Percentiles rank a stretch among this genome's conserved stretches.
Evolutionary conservation across 2,797 vertebrate species (phyloP).

Genomic region (Lepus townsendii): DNA sequence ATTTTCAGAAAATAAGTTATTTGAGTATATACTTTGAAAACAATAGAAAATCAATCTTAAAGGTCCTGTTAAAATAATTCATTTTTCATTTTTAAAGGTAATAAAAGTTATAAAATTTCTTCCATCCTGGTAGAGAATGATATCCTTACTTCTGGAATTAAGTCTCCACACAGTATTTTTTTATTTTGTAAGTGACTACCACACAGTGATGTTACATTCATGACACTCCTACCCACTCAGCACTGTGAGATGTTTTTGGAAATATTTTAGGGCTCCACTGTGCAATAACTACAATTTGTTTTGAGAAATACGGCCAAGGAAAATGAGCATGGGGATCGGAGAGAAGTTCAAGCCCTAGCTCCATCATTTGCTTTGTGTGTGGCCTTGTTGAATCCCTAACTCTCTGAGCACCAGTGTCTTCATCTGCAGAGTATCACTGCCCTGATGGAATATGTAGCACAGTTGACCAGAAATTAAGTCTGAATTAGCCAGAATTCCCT

Average conservation of each 20-base stretch:
- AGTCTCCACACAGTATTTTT: constrained; percentile 85
- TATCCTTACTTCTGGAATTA: constrained; percentile 82
- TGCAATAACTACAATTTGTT: background rate
- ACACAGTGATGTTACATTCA: constrained; percentile 80
- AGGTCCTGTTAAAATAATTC: constrained; percentile 86
- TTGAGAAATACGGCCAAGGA: background rate
- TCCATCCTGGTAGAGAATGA: constrained; percentile 83
- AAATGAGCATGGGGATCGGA: background rate
- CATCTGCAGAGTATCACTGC: background rate
- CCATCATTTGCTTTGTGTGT: background rate
- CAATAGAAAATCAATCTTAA: constrained; percentile 83
- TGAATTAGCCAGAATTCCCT: constrained; percentile 27
- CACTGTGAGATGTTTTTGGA: background rate
- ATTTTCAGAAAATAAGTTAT: constrained; percentile 76
- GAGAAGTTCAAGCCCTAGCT: background rate
- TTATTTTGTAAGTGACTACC: constrained; percentile 85
- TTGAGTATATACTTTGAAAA: constrained; percentile 76
- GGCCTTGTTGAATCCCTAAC: background rate
- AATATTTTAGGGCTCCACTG: background rate
- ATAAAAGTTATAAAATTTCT: constrained; percentile 85
- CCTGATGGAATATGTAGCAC: background rate
- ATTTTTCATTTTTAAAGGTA: constrained; percentile 83
- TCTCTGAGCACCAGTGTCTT: background rate
- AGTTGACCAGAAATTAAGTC: background rate
- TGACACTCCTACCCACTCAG: constrained; percentile 85